Evolutionary conservation across 2,797 vertebrate genomes (phyloP).

Genomic region (Crocodylus rhombifer): DNA sequence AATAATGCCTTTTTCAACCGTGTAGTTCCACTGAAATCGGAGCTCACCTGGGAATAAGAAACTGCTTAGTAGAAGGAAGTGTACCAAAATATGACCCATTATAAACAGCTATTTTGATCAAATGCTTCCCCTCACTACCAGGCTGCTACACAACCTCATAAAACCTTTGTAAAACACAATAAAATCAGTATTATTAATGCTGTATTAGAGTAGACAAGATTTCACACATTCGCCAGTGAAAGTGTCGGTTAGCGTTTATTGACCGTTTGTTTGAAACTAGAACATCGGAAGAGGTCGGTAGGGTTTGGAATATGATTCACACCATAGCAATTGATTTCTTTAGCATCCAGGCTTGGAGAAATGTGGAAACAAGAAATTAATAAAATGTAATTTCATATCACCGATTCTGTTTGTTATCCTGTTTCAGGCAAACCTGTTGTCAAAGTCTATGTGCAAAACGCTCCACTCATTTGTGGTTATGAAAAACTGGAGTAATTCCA

Average conservation of each 20-base stretch:
- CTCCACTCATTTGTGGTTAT: not conserved
- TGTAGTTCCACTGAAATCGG: not conserved
- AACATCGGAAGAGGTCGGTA: no score
- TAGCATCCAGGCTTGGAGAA: no score
- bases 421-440: not conserved
- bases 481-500: not conserved
- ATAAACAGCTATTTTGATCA: not conserved
- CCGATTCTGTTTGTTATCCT: not conserved
- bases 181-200: no score
- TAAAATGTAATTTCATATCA: no score
- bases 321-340: no score
- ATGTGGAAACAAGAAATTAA: no score
- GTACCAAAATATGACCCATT: not conserved
- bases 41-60: not conserved
- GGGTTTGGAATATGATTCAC: no score
- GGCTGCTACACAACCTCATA: not conserved
- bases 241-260: not conserved
- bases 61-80: accelerated
- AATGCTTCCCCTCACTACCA: not conserved
- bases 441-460: not conserved
- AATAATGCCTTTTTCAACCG: not conserved
- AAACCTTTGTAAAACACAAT: not conserved
- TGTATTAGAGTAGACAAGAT: not conserved
- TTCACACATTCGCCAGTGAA: not conserved
- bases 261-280: not conserved